Percentiles rank a stretch among this genome's conserved stretches.
Evolutionary conservation across 1,140 invertebrate genomes (phyloP).

Genomic region (Brachionus sp.): DNA sequence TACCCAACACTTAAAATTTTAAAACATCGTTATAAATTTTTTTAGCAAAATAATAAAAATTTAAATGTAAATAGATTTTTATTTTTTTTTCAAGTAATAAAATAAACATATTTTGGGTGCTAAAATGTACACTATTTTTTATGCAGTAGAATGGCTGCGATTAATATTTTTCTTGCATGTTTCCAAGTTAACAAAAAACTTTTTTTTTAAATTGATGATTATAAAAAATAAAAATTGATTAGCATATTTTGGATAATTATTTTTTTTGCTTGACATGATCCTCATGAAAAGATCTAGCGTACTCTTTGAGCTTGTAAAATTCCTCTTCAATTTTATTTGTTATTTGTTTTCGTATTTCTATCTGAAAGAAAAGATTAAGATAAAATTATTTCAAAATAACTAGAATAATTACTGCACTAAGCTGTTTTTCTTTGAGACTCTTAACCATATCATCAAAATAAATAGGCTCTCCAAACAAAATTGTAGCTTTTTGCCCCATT

Average conservation of each 20-base stretch:
- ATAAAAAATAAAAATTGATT: not conserved
- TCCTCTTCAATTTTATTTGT: conserved; percentile 42
- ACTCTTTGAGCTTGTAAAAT: conserved; percentile 20
- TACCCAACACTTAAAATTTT: too few species aligned
- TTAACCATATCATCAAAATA: conserved; percentile 34
- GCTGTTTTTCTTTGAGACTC: conserved; percentile 15
- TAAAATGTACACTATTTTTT: not conserved
- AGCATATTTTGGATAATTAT: not conserved
- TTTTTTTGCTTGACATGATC: not conserved
- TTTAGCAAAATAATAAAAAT: not conserved
- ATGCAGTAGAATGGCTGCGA: not conserved
- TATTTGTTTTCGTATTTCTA: conserved; percentile 33
- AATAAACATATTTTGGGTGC: not conserved
- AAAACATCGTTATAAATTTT: too few species aligned
- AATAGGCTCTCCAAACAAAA: conserved; percentile 30
- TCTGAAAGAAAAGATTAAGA: not conserved
- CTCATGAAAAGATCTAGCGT: not conserved
- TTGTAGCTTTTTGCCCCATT: conserved; percentile 29
- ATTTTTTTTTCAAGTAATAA: not conserved
- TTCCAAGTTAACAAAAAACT: not conserved
- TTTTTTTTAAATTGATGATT: not conserved
- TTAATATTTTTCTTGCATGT: not conserved
- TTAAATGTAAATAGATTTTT: not conserved
- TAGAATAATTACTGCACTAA: not conserved
- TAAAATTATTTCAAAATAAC: not conserved